Conservation (phyloP, 1,140 invertebrate species). For the Polyergus mexicanus region DNA sequence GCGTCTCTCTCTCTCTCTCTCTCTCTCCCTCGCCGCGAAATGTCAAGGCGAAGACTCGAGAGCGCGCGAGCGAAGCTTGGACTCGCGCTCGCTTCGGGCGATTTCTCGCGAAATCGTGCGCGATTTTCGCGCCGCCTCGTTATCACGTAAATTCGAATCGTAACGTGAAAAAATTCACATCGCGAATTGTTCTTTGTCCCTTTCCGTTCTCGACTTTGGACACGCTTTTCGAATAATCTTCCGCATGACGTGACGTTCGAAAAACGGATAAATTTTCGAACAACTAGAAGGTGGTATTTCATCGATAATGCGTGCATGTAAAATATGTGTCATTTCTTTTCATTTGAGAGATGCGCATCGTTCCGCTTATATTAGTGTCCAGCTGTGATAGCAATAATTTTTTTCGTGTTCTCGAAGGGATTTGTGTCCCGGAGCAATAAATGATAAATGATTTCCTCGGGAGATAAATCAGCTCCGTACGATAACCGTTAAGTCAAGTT, state of each 20-base stretch:
- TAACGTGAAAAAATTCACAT: constrained; percentile 65
- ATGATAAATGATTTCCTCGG: background rate
- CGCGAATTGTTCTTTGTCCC: background rate
- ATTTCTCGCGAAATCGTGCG: constrained; percentile 24
- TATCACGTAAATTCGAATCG: constrained; percentile 12
- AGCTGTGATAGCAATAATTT: background rate
- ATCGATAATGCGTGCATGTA: background rate
- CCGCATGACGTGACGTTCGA: background rate
- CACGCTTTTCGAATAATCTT: background rate
- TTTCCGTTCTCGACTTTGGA: constrained; percentile 43
- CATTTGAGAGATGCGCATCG: background rate
- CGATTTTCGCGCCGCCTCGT: constrained; percentile 24
- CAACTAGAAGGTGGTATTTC: background rate
- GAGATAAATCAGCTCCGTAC: background rate
- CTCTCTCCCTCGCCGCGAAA: constrained; percentile 43
- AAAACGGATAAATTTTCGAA: background rate
- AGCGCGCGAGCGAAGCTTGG: background rate
- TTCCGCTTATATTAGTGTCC: background rate
- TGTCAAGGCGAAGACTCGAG: constrained; percentile 53
- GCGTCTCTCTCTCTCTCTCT: constrained; percentile 16
- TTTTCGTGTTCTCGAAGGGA: background rate
- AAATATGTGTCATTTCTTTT: background rate
- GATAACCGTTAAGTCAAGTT: constrained; percentile 3
- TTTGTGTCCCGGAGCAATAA: background rate
- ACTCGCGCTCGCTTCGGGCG: background rate